Evolutionary conservation across 2,797 vertebrate genomes (phyloP), one percentile per base, ranked within the genome.

Genomic region (Sebastes vulpes): DNA sequence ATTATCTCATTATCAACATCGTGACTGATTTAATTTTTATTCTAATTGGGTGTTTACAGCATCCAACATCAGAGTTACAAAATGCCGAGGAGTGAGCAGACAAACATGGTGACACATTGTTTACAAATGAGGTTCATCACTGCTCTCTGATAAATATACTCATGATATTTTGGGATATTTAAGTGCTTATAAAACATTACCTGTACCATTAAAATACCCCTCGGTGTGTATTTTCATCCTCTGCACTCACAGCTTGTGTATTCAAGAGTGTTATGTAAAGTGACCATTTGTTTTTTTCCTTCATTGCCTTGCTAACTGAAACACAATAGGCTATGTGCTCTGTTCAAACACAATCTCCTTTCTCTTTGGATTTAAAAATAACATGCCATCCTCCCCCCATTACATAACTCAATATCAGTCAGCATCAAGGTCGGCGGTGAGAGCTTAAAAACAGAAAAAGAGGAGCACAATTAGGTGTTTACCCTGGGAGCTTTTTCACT

Each of bases 351-450:
- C 77, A 85, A 83, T 85, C 72, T 61, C 76, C 71, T 82, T 82
- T 84, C 79, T 83, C 74, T 83, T 78, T 92, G 72, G 80, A 84
- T 93, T 87, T 90, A 89, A 92, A 94, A 93, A 93, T 91, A 92
- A 92, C 89, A 89, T 60, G 72, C 74, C 79, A 66, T 79, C 79
- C 84, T 75, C 25, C 75, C 71, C 71, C 72, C 84, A 74, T 95
- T 94, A 84, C 83, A 78, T 89, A 91, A 94, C 86, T 86, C 78
- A 58, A 82, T 89, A 94, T 93, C 91, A 85, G 84, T 87, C 80
- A 73, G 70, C 86, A 92, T 90, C 87, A 89, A 94, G 92, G 92
- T 92, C 69, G 18, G 80, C 25, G 10, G 61, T 56, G 79, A 86
- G 85, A 84, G 90, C 89, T 90, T 84, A 72, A 90, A 92, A 93